Conservation (phyloP, 64 coral and sea anemone genomes). For the Porites australiensis region DNA sequence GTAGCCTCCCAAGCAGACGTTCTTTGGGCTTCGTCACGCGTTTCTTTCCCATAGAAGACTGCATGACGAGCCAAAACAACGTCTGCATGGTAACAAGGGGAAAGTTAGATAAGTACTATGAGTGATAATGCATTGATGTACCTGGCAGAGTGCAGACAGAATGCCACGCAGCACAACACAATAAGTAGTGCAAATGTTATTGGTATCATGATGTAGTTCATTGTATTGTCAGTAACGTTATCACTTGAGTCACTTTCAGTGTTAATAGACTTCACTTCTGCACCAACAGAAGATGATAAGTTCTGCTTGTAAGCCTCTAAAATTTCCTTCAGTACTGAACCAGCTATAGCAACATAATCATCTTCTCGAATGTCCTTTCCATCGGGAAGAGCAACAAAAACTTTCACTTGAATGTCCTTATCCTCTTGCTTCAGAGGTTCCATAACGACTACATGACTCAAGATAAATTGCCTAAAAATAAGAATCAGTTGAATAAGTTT, state of each 20-base stretch:
- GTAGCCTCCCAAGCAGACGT: too few species aligned
- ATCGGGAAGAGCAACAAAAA: constrained; percentile 25
- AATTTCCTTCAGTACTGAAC: background rate
- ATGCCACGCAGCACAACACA: constrained; percentile 36
- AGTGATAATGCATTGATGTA: background rate
- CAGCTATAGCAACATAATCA: background rate
- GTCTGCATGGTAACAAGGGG: too few species aligned
- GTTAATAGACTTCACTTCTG: constrained; percentile 16
- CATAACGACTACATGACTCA: background rate
- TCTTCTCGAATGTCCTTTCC: constrained; percentile 57
- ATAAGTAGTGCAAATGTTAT: constrained; percentile 42
- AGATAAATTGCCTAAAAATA: constrained; percentile 18
- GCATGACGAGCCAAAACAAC: too few species aligned
- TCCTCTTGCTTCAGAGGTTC: constrained; percentile 36
- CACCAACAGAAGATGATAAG: constrained; percentile 12
- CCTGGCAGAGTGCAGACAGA: constrained; percentile 44
- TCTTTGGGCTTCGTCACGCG: too few species aligned
- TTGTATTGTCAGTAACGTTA: background rate
- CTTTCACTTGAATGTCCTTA: constrained; percentile 2
- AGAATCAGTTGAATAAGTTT: background rate
- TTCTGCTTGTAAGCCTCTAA: constrained; percentile 6
- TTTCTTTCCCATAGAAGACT: too few species aligned
- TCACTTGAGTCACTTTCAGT: background rate
- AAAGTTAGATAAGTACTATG: too few species aligned
- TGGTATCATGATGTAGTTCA: constrained; percentile 66